These are phyloP conservation scores for Falcunculus frontatus DNA, from an alignment of 2,113 vertebrate species.

Conservation along the genomic window DNA sequence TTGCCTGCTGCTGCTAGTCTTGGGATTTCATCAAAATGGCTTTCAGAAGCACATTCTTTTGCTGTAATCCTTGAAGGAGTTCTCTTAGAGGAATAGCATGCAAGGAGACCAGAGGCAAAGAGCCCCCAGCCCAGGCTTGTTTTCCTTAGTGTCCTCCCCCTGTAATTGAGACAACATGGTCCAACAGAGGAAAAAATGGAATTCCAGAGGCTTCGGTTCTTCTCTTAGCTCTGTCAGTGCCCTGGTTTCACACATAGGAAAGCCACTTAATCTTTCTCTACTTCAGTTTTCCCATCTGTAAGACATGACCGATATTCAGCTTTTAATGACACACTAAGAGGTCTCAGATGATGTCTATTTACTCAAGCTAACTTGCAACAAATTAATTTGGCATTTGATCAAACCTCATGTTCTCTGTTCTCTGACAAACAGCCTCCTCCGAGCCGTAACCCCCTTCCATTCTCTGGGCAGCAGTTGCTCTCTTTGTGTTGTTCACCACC, in stretches of 20 bases:
- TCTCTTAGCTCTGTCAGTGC: not conserved
- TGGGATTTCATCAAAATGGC: not conserved
- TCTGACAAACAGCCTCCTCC: not conserved
- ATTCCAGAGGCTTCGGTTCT: not conserved
- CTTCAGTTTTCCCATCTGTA: not conserved
- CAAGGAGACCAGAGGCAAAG: not conserved
- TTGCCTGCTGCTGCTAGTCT: constrained; percentile 19
- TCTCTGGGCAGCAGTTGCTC: not conserved
- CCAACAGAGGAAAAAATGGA: not conserved
- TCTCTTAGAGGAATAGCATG: not conserved
- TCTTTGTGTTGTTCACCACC: not conserved
- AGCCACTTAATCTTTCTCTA: not conserved
- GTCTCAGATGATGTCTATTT: not conserved
- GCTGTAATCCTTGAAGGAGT: not conserved
- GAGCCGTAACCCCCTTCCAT: not conserved
- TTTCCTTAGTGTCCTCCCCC: not conserved
- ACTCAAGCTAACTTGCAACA: not conserved
- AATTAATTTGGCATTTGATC: constrained; percentile 7
- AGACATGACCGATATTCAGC: not conserved
- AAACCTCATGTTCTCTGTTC: not conserved
- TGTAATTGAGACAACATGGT: not conserved
- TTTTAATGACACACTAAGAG: not conserved
- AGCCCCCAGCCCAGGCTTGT: not conserved
- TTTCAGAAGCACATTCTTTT: not conserved
- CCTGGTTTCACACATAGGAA: not conserved